phyloP scores from a whole-genome alignment of 2,888 invertebrate genomes.

The Alentia gelatinosa region DNA sequence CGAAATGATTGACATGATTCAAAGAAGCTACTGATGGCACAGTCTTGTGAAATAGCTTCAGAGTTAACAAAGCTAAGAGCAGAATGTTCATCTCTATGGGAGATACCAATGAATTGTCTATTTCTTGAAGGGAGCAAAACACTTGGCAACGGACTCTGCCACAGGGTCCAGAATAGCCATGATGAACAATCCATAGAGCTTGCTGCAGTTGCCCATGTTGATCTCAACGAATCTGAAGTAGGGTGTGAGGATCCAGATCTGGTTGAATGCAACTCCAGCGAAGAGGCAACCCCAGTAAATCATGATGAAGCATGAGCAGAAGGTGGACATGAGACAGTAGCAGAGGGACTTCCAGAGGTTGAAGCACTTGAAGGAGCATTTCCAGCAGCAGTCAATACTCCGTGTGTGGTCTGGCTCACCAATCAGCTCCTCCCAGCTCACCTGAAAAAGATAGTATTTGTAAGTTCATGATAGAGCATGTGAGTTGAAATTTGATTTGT shows the following conservation, averaged over 20 bases:
- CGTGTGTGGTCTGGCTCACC: conserved; percentile 71
- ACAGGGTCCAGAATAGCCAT: conserved; percentile 64
- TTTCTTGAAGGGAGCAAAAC: background rate
- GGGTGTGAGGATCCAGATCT: conserved; percentile 70
- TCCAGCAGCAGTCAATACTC: conserved; percentile 86
- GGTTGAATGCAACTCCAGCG: conserved; percentile 83
- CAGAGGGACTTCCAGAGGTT: conserved; percentile 85
- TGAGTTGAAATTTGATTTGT: too few species aligned
- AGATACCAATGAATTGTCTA: too few species aligned
- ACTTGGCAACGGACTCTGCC: background rate
- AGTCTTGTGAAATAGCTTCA: too few species aligned
- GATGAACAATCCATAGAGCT: conserved; percentile 56
- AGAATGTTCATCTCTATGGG: too few species aligned
- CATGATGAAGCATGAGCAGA: conserved; percentile 86
- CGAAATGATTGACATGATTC: too few species aligned
- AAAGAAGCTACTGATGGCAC: too few species aligned
- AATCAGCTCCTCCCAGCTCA: conserved; percentile 77
- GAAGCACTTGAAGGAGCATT: conserved; percentile 86
- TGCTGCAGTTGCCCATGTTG: conserved; percentile 75
- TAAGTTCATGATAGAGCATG: too few species aligned
- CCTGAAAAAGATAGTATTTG: too few species aligned
- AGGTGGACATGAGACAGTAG: conserved; percentile 84
- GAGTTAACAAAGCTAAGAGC: too few species aligned
- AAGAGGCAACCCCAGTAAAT: conserved; percentile 82
- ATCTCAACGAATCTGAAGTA: conserved; percentile 79